Evolutionary conservation across 2,888 invertebrate genomes (phyloP).

Genomic region (Pegoplata infirma): DNA sequence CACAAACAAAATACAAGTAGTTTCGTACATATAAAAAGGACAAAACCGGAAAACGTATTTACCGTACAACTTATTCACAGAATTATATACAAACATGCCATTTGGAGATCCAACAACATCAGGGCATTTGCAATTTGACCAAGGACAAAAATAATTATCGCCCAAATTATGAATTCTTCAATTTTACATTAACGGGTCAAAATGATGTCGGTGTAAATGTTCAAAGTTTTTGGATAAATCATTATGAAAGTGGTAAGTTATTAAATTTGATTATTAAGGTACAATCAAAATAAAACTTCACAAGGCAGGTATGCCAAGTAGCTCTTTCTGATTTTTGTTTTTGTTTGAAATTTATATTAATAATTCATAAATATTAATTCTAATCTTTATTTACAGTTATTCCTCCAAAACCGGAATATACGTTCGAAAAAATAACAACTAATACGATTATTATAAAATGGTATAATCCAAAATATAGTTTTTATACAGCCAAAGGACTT

Average conservation of each 20-base stretch:
- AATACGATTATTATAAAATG: conserved; percentile 66
- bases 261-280: no score
- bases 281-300: no score
- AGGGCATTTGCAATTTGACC: conserved; percentile 66
- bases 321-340: no score
- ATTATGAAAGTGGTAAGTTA: conserved; percentile 77
- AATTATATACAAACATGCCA: conserved; percentile 65
- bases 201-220: conserved; percentile 82
- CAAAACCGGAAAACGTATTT: conserved; percentile 64
- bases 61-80: conserved; percentile 67
- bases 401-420: conserved; percentile 66
- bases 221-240: conserved; percentile 81
- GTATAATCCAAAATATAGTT: conserved; percentile 65
- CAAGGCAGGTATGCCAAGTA: no score
- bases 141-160: conserved; percentile 64
- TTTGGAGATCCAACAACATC: conserved; percentile 59
- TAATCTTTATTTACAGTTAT: conserved; percentile 63
- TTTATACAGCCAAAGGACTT: conserved; percentile 65
- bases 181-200: conserved; percentile 80
- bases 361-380: no score
- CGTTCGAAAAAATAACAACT: conserved; percentile 64
- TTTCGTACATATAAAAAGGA: conserved; percentile 46
- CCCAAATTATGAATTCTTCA: conserved; percentile 75
- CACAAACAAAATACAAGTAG: conserved; percentile 34
- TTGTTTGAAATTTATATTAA: no score